Conservation (phyloP, 2,797 vertebrate species). For the Coranthus polyacanthus region DNA sequence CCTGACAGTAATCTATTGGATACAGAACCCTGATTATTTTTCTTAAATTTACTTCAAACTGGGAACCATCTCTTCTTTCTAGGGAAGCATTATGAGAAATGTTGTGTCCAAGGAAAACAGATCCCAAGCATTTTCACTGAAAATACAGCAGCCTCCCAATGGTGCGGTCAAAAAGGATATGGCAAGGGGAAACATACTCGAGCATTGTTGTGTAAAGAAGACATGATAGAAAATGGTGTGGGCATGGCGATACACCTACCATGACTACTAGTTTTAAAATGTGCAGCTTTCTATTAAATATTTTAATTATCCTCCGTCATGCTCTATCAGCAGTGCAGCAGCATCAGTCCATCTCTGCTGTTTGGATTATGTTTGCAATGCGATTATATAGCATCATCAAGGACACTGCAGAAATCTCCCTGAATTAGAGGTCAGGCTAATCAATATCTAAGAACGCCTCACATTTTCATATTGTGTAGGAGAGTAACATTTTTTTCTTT, state of each 20-base stretch:
- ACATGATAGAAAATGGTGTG: not conserved
- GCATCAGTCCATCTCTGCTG: constrained; percentile 13
- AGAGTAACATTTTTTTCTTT: no score
- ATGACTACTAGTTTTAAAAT: no score
- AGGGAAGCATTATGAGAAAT: no score
- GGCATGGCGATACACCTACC: not conserved
- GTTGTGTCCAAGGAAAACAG: no score
- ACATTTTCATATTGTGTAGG: no score
- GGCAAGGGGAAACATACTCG: not conserved
- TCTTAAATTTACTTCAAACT: no score
- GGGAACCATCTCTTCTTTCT: no score
- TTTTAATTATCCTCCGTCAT: constrained; percentile 18
- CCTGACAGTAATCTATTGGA: no score
- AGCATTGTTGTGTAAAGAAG: not conserved
- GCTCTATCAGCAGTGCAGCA: constrained; percentile 9
- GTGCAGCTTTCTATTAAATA: constrained; percentile 31
- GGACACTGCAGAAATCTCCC: constrained; percentile 27
- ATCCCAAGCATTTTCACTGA: no score
- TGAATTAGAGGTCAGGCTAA: constrained; percentile 21
- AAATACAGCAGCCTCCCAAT: no score
- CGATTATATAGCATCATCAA: constrained; percentile 19
- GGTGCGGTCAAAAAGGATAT: no score
- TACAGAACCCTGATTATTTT: no score
- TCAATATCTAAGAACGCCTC: not conserved
- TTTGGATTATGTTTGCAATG: constrained; percentile 27